Evolutionary conservation across 1,140 invertebrate species (phyloP).

Genomic region (Bombus ignitus): DNA sequence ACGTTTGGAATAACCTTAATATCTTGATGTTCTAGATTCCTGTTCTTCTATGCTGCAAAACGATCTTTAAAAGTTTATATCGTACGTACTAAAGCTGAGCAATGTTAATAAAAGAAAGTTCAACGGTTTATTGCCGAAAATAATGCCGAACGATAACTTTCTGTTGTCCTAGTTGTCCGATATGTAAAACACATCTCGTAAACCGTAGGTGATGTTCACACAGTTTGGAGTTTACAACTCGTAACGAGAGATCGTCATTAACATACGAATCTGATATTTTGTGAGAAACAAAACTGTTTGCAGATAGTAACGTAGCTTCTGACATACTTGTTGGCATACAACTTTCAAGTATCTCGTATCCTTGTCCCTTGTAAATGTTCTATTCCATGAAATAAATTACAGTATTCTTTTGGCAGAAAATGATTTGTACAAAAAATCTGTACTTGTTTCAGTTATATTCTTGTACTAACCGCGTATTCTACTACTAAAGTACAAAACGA

Average conservation of each 20-base stretch:
- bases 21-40: neutral
- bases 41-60: neutral
- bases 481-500: too few relatives aligned
- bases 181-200: constrained; percentile 10
- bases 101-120: constrained; percentile 36
- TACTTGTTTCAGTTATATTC: too few relatives aligned
- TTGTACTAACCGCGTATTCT: neutral
- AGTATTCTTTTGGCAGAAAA: too few relatives aligned
- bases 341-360: too few relatives aligned
- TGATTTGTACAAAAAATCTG: too few relatives aligned
- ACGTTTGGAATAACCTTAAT: neutral
- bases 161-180: constrained; percentile 24
- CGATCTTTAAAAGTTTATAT: neutral
- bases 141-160: constrained; percentile 13
- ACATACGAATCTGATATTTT: neutral
- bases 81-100: neutral
- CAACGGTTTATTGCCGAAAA: constrained; percentile 27
- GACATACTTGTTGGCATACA: neutral
- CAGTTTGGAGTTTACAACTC: constrained; percentile 10
- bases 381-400: neutral
- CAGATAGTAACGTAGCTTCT: neutral
- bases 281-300: neutral
- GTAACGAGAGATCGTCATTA: neutral
- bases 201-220: constrained; percentile 19
- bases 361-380: neutral